Conservation (phyloP, 2,797 vertebrate species). For the Zenarchopterus dispar region DNA sequence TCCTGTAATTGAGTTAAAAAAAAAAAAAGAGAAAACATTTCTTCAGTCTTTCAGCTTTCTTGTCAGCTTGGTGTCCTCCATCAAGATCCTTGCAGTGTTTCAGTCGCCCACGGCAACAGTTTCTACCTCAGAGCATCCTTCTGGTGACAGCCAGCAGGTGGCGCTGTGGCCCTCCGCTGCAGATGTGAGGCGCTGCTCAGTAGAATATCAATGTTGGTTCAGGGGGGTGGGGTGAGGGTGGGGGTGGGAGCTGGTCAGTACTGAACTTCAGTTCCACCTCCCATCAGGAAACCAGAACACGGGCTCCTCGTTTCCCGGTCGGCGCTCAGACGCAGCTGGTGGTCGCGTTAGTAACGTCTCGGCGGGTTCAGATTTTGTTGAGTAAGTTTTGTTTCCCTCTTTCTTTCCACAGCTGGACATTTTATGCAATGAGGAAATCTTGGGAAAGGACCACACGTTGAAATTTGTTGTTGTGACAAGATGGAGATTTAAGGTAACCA, state of each 20-base stretch:
- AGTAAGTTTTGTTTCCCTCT: neutral
- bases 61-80: too few relatives aligned
- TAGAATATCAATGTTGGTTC: conserved; percentile 60
- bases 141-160: conserved; percentile 47
- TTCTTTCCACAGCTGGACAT: conserved; percentile 92
- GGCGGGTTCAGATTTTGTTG: neutral
- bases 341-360: neutral
- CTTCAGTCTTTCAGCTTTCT: too few relatives aligned
- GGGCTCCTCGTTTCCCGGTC: too few relatives aligned
- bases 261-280: conserved; percentile 8
- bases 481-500: conserved; percentile 99
- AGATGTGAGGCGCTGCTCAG: conserved; percentile 30
- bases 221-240: conserved; percentile 24
- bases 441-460: conserved; percentile 99
- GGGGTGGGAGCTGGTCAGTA: conserved; percentile 14
- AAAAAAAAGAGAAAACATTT: too few relatives aligned
- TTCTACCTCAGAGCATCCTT: too few relatives aligned
- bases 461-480: conserved; percentile 99
- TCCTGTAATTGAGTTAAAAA: too few relatives aligned
- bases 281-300: too few relatives aligned
- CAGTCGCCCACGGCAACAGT: too few relatives aligned
- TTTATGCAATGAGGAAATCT: conserved; percentile 99
- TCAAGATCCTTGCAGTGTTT: too few relatives aligned
- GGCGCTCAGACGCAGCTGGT: too few relatives aligned
- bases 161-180: conserved; percentile 40